Evolutionary conservation across 2,113 vertebrate genomes (phyloP).

Genomic region (Grammomys dolichurus): DNA sequence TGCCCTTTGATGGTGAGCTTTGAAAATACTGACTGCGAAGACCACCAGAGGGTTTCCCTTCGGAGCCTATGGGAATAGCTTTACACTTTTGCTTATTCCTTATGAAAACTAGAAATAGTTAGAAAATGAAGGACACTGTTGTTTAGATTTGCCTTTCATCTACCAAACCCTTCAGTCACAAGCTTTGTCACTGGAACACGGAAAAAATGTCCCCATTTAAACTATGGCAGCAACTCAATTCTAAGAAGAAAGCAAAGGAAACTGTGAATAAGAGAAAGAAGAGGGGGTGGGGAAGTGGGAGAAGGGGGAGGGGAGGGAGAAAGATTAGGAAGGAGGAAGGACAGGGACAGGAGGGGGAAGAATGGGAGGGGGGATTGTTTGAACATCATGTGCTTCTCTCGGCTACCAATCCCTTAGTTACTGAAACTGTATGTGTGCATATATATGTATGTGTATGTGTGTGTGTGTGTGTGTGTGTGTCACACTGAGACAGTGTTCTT

Average conservation of each 20-base stretch:
- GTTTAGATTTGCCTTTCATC: background rate
- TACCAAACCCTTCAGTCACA: background rate
- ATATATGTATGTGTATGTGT: background rate
- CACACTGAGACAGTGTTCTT: background rate
- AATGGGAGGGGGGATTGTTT: background rate
- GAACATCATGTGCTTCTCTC: background rate
- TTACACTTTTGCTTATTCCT: background rate
- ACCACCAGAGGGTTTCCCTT: background rate
- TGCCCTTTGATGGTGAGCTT: background rate
- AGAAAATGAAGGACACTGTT: background rate
- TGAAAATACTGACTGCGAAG: background rate
- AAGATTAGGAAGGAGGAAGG: background rate
- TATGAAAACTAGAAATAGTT: background rate
- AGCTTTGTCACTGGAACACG: background rate
- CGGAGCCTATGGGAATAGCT: background rate
- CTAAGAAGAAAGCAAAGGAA: background rate
- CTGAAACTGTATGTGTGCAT: background rate
- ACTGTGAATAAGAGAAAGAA: background rate
- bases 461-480: background rate
- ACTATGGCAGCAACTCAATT: background rate
- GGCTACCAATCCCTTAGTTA: background rate
- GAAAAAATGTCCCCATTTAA: background rate
- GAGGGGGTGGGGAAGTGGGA: no score
- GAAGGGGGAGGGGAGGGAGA: background rate
- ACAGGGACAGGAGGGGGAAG: background rate